Conservation (phyloP, 2,113 vertebrate genomes). For the Oreochromis aureus region DNA sequence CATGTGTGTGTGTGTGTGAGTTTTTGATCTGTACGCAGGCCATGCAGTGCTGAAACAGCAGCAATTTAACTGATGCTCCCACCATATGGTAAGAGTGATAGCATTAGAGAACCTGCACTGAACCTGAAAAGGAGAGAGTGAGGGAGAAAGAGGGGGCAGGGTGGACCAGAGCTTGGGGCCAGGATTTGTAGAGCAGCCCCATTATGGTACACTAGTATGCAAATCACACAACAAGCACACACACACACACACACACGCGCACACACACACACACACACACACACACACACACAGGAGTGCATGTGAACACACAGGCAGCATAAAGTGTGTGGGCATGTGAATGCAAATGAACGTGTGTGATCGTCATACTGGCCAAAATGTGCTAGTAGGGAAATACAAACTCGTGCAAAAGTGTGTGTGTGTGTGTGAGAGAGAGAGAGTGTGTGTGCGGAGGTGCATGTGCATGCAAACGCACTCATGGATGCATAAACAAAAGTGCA, state of each 20-base stretch:
- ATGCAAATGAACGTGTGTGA: conserved; percentile 33
- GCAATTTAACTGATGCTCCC: conserved; percentile 66
- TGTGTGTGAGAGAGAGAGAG: background rate
- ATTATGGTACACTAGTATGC: conserved; percentile 28
- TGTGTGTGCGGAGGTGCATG: background rate
- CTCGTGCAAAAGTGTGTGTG: background rate
- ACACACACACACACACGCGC: background rate
- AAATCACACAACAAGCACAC: conserved; percentile 17
- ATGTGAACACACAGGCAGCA: background rate
- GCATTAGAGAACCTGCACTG: conserved; percentile 63
- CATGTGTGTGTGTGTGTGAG: background rate
- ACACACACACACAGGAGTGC: background rate
- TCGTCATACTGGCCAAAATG: conserved; percentile 12
- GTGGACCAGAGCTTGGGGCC: conserved; percentile 15
- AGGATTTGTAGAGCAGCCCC: conserved; percentile 39
- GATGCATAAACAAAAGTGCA: conserved; percentile 16
- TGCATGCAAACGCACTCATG: background rate
- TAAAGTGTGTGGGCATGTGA: background rate
- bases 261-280: background rate
- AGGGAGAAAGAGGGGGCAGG: background rate
- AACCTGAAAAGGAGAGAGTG: conserved; percentile 52
- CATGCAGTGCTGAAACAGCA: conserved; percentile 59
- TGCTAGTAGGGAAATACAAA: background rate
- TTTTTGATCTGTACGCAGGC: conserved; percentile 37
- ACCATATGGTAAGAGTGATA: conserved; percentile 68